phyloP scores from a whole-genome alignment of 2,888 invertebrate genomes.

The Cetonia aurata region DNA sequence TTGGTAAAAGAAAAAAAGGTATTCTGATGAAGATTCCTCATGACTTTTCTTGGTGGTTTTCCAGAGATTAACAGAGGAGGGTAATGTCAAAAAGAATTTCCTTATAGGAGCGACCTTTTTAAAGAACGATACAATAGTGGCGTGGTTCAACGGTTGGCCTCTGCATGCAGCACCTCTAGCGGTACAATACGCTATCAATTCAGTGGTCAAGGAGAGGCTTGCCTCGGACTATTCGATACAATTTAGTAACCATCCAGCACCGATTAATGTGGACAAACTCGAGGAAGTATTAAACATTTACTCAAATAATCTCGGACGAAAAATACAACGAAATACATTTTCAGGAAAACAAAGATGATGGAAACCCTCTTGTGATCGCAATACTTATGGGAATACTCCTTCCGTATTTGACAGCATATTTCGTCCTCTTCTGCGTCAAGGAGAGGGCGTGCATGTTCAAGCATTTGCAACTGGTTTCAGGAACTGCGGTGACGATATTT shows the following conservation, averaged over 20 bases:
- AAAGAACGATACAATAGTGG: constrained; percentile 66
- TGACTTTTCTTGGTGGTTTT: constrained; percentile 8
- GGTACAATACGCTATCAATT: constrained; percentile 73
- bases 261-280: constrained; percentile 70
- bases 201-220: constrained; percentile 66
- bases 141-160: constrained; percentile 83
- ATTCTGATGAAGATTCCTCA: background rate
- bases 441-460: constrained; percentile 78
- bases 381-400: constrained; percentile 80
- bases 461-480: constrained; percentile 79
- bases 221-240: constrained; percentile 56
- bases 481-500: constrained; percentile 74
- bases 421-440: constrained; percentile 73
- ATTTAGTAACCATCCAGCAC: constrained; percentile 78
- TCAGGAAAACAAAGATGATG: constrained; percentile 64
- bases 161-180: constrained; percentile 78
- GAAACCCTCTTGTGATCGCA: constrained; percentile 65
- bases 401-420: constrained; percentile 76
- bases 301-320: background rate
- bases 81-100: constrained; percentile 59
- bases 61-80: constrained; percentile 49
- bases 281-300: no score
- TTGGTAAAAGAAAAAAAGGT: constrained; percentile 63
- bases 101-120: constrained; percentile 70
- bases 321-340: constrained; percentile 57